Evolutionary conservation across 2,113 vertebrate genomes (phyloP).

Genomic region (Python bivittatus): DNA sequence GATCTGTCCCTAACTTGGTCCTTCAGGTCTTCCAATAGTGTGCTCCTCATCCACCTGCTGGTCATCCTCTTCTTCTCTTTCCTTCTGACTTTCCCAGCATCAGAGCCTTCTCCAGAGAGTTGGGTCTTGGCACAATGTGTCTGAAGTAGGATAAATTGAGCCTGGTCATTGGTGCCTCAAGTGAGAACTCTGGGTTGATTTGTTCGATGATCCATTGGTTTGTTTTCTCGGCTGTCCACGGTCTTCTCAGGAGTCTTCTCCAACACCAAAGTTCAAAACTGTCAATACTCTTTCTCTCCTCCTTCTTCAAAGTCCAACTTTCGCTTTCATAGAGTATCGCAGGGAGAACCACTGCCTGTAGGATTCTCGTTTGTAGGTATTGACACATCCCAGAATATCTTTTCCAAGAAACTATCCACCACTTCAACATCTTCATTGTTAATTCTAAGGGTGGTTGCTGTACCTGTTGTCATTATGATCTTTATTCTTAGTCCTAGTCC

Average conservation of each 20-base stretch:
- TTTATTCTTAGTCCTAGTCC: no score
- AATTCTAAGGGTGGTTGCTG: no score
- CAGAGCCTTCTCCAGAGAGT: not conserved
- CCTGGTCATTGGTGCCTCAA: not conserved
- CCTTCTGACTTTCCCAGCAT: not conserved
- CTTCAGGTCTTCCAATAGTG: not conserved
- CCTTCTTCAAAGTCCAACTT: not conserved
- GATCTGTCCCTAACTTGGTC: not conserved
- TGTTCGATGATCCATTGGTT: not conserved
- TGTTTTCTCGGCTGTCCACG: not conserved
- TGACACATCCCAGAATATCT: not conserved
- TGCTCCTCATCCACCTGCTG: not conserved
- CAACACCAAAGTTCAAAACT: no score
- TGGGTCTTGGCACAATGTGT: not conserved
- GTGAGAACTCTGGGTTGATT: not conserved
- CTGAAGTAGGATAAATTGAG: not conserved
- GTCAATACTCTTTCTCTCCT: no score
- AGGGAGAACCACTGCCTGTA: not conserved
- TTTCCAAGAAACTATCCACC: no score
- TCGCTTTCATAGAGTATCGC: not conserved
- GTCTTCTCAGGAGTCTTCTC: not conserved
- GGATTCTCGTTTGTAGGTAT: not conserved
- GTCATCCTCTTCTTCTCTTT: not conserved
- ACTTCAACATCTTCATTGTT: no score
- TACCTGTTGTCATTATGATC: no score